phyloP scores from a whole-genome alignment of 2,888 invertebrate genomes.

The Bombyx huttoni region DNA sequence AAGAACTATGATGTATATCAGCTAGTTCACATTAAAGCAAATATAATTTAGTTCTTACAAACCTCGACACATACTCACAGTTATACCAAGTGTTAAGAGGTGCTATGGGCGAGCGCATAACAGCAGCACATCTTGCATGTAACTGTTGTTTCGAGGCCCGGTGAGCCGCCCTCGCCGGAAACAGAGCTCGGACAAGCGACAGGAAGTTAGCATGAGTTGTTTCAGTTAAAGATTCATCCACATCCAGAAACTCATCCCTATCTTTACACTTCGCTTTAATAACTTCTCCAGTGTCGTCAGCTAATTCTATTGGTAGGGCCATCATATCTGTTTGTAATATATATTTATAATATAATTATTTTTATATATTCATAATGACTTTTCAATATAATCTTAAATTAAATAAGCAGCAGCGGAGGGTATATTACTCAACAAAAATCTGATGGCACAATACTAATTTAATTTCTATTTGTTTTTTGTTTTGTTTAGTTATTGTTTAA shows the following conservation, averaged over 20 bases:
- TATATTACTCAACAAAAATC: too few relatives aligned
- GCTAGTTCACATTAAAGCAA: too few relatives aligned
- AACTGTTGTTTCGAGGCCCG: conserved; percentile 84
- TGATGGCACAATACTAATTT: too few relatives aligned
- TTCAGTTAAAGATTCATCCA: conserved; percentile 75
- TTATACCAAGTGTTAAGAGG: conserved; percentile 87
- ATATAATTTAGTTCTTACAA: not conserved
- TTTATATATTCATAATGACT: not conserved
- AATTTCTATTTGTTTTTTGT: too few relatives aligned
- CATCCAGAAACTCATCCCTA: conserved; percentile 20
- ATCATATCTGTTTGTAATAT: conserved; percentile 74
- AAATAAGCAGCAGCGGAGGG: too few relatives aligned
- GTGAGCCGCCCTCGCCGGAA: conserved; percentile 88
- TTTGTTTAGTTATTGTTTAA: too few relatives aligned
- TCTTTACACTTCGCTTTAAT: conserved; percentile 22
- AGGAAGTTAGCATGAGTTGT: conserved; percentile 90
- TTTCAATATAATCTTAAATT: too few relatives aligned
- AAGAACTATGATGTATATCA: not conserved
- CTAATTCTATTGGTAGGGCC: conserved; percentile 82
- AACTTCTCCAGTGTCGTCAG: conserved; percentile 69
- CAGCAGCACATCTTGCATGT: conserved; percentile 79
- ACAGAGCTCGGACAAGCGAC: conserved; percentile 88
- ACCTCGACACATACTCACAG: conserved; percentile 35
- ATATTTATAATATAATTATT: not conserved
- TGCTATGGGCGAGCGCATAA: conserved; percentile 85